These are phyloP conservation scores for Drosophila ambigua DNA, from an alignment of 1,140 invertebrate species.

Conservation along the genomic window DNA sequence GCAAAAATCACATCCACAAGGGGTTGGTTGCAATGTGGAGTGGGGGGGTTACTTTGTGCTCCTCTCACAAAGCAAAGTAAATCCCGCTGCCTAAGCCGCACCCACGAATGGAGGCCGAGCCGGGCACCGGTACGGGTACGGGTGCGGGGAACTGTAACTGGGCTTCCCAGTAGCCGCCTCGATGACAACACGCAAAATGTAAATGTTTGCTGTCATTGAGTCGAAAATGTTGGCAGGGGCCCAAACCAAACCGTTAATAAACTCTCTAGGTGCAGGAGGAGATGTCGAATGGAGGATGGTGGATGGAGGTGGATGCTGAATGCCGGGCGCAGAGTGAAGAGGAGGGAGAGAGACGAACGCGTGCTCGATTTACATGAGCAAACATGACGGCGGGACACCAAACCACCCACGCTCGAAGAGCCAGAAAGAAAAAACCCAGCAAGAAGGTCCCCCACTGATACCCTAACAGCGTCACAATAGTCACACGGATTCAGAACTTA, in stretches of 20 bases:
- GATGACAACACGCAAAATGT: slow-evolving; percentile 71
- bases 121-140: too few species aligned
- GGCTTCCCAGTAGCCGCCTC: slow-evolving; percentile 6
- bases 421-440: too few species aligned
- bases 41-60: too few species aligned
- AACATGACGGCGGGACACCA: slow-evolving; percentile 38
- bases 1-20: slow-evolving; percentile 8
- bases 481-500: too few species aligned
- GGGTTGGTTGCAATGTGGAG: neutral
- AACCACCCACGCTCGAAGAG: too few species aligned
- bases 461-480: too few species aligned
- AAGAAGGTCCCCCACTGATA: too few species aligned
- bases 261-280: slow-evolving; percentile 25
- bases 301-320: neutral
- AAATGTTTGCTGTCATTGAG: slow-evolving; percentile 80
- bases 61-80: neutral
- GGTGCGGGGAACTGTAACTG: too few species aligned
- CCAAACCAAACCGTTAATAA: slow-evolving; percentile 75
- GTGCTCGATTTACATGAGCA: slow-evolving; percentile 74
- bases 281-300: neutral
- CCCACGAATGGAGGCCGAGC: slow-evolving; percentile 4
- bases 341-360: neutral
- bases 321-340: too few species aligned
- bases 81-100: slow-evolving; percentile 45
- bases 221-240: slow-evolving; percentile 66